phyloP scores from a whole-genome alignment of 2,797 vertebrate species.

The Crenuchus spilurus region DNA sequence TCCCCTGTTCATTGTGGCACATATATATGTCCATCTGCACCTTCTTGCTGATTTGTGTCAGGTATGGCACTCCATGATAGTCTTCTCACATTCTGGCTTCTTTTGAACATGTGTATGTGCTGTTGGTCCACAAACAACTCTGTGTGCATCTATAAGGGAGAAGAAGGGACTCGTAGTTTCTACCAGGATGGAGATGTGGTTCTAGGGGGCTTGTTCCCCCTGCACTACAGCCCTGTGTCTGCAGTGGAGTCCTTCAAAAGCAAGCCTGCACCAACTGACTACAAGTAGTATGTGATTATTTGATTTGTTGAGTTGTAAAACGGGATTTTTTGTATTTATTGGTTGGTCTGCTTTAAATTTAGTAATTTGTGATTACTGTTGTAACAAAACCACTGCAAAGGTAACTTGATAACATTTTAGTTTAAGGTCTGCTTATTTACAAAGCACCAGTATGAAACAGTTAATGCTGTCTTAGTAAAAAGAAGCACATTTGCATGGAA shows the following conservation, averaged over 20 bases:
- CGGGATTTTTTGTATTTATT: too few species aligned
- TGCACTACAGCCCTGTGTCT: conserved; percentile 68
- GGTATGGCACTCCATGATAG: conserved; percentile 46
- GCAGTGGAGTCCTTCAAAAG: conserved; percentile 56
- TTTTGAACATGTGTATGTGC: conserved; percentile 25
- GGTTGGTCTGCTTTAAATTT: too few species aligned
- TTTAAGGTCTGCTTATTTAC: too few species aligned
- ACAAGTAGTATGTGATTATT: conserved; percentile 68
- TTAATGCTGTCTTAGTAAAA: too few species aligned
- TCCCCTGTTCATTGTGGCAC: background rate
- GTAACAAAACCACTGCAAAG: too few species aligned
- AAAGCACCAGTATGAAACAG: too few species aligned
- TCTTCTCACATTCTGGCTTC: conserved; percentile 35
- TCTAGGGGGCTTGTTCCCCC: conserved; percentile 73
- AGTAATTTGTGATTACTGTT: too few species aligned
- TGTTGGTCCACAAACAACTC: conserved; percentile 34
- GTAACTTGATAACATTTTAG: too few species aligned
- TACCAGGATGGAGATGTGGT: conserved; percentile 72
- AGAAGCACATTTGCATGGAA: too few species aligned
- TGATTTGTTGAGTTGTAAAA: background rate
- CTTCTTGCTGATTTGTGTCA: conserved; percentile 15
- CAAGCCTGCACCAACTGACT: conserved; percentile 61
- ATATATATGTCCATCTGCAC: conserved; percentile 22
- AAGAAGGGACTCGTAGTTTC: conserved; percentile 62
- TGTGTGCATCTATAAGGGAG: conserved; percentile 67